Evolutionary conservation across 2,797 vertebrate species (phyloP), one percentile per base, ranked within the genome.

Genomic region (Brotula barbata): DNA sequence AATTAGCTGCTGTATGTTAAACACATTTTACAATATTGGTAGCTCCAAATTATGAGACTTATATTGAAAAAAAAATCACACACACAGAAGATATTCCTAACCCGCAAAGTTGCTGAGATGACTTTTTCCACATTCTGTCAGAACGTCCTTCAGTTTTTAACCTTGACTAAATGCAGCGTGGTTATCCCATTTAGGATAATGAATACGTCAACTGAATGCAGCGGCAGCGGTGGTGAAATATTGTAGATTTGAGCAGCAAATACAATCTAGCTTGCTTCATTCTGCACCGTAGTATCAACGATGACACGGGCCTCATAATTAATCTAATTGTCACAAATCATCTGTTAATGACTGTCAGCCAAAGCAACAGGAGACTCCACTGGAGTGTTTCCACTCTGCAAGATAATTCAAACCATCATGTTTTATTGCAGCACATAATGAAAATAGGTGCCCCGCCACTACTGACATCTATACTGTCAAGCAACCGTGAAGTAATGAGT

Each of bases 131-230:
- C 36, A 55, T 60, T 68, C 25, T 58, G 68, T 80, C 77, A 73
- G 22, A 53, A 63, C 50, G 71, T 68, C 74, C 64, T 80, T 78
- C 51, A 67, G 61, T 51, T 41, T 43, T 58, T 71, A 53, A 77
- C 64, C 45, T 64, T 49, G 19, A 3, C 46, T 57, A 57, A 21
- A 8, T 8, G 25, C 1, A 1, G 42, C 17, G 16, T 60, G 49
- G 34, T 17, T 60, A 46, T 63, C 43, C 47, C 63, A 50, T 49
- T 68, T 53, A 19, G n/a, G n/a, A n/a, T n/a, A n/a, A n/a, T n/a
- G n/a, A n/a, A n/a, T n/a, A n/a, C n/a, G n/a, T n/a, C n/a, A n/a
- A 28, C 25, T 8, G 4, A 28, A 28, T 4, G 25, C 25, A 28
- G 25, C 25, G 25, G 25, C 25, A n/a, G n/a, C n/a, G 25, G 25